phyloP scores from a whole-genome alignment of 2,888 invertebrate genomes.

The Notocelia uddmanniana region DNA sequence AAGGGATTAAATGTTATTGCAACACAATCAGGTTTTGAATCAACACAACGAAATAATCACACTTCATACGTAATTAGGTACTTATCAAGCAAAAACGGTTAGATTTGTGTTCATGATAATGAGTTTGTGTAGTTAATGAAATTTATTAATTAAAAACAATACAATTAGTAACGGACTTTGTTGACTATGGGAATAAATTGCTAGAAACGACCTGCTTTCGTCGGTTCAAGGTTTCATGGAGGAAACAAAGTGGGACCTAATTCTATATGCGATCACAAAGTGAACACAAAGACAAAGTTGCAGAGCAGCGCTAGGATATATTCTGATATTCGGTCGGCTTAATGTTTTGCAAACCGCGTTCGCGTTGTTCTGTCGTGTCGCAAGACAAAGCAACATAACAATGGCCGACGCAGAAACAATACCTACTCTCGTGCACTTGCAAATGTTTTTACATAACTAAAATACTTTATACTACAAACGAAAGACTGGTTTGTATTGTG shows the following conservation, averaged over 20 bases:
- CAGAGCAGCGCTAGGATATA: slow-evolving; percentile 32
- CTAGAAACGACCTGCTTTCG: slow-evolving; percentile 5
- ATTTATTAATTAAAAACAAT: slow-evolving; percentile 6
- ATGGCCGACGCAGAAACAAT: slow-evolving; percentile 72
- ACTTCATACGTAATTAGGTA: background rate
- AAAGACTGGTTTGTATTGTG: slow-evolving; percentile 24
- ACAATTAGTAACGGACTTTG: slow-evolving; percentile 21
- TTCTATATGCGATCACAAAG: slow-evolving; percentile 36
- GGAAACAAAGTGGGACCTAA: slow-evolving; percentile 25
- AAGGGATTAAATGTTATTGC: slow-evolving; percentile 67
- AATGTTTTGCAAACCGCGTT: slow-evolving; percentile 71
- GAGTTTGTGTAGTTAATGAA: slow-evolving; percentile 11
- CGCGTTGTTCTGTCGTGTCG: slow-evolving; percentile 68
- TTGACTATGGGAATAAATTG: slow-evolving; percentile 12
- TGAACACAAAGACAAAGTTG: no score
- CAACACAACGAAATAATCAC: slow-evolving; percentile 14
- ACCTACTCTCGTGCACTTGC: slow-evolving; percentile 64
- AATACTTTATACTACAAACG: slow-evolving; percentile 50
- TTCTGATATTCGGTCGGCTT: slow-evolving; percentile 55
- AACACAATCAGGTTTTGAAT: slow-evolving; percentile 55
- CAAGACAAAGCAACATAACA: slow-evolving; percentile 71
- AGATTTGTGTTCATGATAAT: slow-evolving; percentile 16
- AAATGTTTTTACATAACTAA: slow-evolving; percentile 54
- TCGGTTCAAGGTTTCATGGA: slow-evolving; percentile 38
- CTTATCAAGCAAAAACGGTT: background rate